A percentile compares a stretch with the other conserved stretches of the same genome.
phyloP scores from a whole-genome alignment of 2,113 vertebrate genomes.

The Osmerus eperlanus region DNA sequence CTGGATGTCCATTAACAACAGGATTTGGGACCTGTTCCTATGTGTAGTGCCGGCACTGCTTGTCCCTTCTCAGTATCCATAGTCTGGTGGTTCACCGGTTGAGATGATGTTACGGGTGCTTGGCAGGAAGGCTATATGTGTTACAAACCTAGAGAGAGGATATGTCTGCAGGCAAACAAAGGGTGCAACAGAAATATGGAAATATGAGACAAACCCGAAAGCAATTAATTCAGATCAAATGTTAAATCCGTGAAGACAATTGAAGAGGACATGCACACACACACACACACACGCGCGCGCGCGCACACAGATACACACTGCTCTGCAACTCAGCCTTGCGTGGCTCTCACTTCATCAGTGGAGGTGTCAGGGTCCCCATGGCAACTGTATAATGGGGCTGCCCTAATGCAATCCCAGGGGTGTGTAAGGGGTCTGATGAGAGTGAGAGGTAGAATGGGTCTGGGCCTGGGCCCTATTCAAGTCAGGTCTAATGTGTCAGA shows the following conservation, averaged over 20 bases:
- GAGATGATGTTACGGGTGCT: background rate
- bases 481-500: slow-evolving; percentile 55
- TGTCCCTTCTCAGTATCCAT: slow-evolving; percentile 44
- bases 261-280: slow-evolving; percentile 3
- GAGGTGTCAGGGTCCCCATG: slow-evolving; percentile 90
- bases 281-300: slow-evolving; percentile 34
- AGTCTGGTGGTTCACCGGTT: background rate
- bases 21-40: slow-evolving; percentile 44
- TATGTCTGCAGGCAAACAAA: background rate
- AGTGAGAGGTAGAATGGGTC: slow-evolving; percentile 54
- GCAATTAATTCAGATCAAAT: background rate
- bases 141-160: background rate
- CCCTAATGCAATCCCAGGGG: slow-evolving; percentile 86
- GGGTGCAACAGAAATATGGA: background rate
- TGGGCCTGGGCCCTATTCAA: slow-evolving; percentile 59
- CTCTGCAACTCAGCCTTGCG: slow-evolving; percentile 59
- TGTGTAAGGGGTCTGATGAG: slow-evolving; percentile 58
- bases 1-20: slow-evolving; percentile 66
- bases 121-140: too few species aligned
- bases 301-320: slow-evolving; percentile 48
- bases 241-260: background rate
- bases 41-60: background rate
- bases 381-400: slow-evolving; percentile 91
- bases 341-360: slow-evolving; percentile 76
- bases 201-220: background rate